Percentiles rank a stretch among this genome's conserved stretches.
Evolutionary conservation across 2,113 vertebrate species (phyloP).

Genomic region (Oncorhynchus clarkii): DNA sequence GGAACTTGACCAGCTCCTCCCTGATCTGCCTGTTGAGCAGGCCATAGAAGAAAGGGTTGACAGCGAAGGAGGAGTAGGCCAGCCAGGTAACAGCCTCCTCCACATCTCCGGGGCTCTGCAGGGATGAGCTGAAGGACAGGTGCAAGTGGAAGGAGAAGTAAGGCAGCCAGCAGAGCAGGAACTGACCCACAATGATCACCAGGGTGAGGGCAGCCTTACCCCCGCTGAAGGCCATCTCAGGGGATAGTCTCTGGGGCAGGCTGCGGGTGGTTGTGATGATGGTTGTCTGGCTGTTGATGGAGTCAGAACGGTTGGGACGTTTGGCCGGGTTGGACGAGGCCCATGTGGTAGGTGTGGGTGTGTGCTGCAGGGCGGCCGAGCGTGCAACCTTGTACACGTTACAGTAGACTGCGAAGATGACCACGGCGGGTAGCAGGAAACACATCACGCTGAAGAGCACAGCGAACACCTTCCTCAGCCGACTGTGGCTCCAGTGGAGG

Average conservation of each 20-base stretch:
- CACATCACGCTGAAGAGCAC: slow-evolving; percentile 83
- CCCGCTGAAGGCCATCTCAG: slow-evolving; percentile 78
- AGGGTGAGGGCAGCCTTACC: slow-evolving; percentile 89
- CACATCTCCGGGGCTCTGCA: slow-evolving; percentile 64
- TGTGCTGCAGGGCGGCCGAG: slow-evolving; percentile 79
- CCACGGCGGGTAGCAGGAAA: slow-evolving; percentile 81
- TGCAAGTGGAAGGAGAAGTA: slow-evolving; percentile 90
- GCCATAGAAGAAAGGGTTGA: slow-evolving; percentile 92
- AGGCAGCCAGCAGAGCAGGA: slow-evolving; percentile 91
- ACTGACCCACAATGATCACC: slow-evolving; percentile 88
- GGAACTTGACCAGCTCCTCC: slow-evolving; percentile 81
- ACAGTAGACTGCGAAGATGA: slow-evolving; percentile 85
- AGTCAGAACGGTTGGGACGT: slow-evolving; percentile 75
- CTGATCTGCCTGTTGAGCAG: slow-evolving; percentile 88
- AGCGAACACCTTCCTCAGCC: slow-evolving; percentile 77
- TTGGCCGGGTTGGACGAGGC: slow-evolving; percentile 34
- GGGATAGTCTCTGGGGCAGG: slow-evolving; percentile 70
- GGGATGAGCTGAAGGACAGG: slow-evolving; percentile 66
- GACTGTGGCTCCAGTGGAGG: slow-evolving; percentile 80
- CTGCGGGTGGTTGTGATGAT: slow-evolving; percentile 74
- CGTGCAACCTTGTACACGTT: slow-evolving; percentile 89
- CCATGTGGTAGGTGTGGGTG: slow-evolving; percentile 67
- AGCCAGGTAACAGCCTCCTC: slow-evolving; percentile 89
- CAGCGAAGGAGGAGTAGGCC: slow-evolving; percentile 89
- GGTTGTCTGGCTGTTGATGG: slow-evolving; percentile 84